A percentile compares a stretch with the other conserved stretches of the same genome.
Evolutionary conservation across 2,888 invertebrate species (phyloP).

Genomic region (Drosophila paranaensis): DNA sequence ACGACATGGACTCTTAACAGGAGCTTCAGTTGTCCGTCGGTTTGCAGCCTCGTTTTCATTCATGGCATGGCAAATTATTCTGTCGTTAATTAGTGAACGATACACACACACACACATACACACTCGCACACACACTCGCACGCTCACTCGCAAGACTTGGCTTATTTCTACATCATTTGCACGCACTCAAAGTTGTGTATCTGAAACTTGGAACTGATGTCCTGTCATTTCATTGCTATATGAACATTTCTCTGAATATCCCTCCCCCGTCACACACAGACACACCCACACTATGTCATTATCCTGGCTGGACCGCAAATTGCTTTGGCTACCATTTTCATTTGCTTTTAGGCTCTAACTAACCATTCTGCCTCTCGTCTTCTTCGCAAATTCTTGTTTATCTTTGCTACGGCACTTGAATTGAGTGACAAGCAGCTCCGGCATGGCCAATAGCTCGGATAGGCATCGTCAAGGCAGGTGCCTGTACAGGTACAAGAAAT

Average conservation of each 20-base stretch:
- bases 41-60: constrained; percentile 47
- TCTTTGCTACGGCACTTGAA: constrained; percentile 46
- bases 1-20: constrained; percentile 11
- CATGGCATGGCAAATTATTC: constrained; percentile 77
- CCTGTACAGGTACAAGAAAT: constrained; percentile 29
- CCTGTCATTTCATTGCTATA: constrained; percentile 45
- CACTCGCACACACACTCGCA: constrained; percentile 4
- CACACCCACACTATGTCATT: constrained; percentile 7
- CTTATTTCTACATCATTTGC: constrained; percentile 79
- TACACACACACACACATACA: constrained; percentile 28
- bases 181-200: constrained; percentile 52
- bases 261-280: neutral
- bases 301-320: constrained; percentile 70
- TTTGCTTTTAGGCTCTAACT: constrained; percentile 68
- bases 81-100: constrained; percentile 78
- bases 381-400: constrained; percentile 51
- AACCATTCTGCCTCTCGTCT: constrained; percentile 56
- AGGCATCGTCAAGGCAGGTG: neutral
- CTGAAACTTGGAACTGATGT: constrained; percentile 21
- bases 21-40: constrained; percentile 11
- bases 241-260: constrained; percentile 30
- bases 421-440: constrained; percentile 56
- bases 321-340: constrained; percentile 71
- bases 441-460: constrained; percentile 22
- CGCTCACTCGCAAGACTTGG: constrained; percentile 55